Conservation (phyloP, 2,797 vertebrate genomes). For the Pantherophis alleghaniensis region DNA sequence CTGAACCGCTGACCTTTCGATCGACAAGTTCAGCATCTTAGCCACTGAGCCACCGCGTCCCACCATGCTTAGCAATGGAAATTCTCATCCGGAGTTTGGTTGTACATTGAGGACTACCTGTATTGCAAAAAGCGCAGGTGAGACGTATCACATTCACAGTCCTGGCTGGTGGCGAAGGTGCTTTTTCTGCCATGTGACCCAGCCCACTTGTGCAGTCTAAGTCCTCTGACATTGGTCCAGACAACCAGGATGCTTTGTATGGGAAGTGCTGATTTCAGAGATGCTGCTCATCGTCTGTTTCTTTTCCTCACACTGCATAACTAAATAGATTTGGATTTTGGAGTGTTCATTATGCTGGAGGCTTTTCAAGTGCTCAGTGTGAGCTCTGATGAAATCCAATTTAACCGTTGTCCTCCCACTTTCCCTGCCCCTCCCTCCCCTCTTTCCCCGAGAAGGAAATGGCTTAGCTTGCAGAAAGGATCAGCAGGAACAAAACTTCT, state of each 20-base stretch:
- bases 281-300: too few species aligned
- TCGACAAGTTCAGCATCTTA: too few species aligned
- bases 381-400: background rate
- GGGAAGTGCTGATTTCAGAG: background rate
- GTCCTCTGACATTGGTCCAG: background rate
- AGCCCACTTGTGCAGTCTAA: background rate
- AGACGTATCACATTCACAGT: background rate
- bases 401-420: background rate
- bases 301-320: background rate
- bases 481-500: background rate
- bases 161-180: background rate
- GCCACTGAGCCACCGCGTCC: too few species aligned
- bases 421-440: background rate
- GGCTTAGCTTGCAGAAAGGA: background rate
- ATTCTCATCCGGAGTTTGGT: background rate
- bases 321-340: background rate
- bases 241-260: too few species aligned
- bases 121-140: background rate
- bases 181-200: background rate
- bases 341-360: background rate
- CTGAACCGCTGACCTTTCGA: too few species aligned
- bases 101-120: background rate
- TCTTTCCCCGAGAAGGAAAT: background rate
- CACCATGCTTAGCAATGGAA: background rate
- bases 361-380: background rate